phyloP scores from a whole-genome alignment of 2,797 vertebrate species.

The Benthosema pterotum region DNA sequence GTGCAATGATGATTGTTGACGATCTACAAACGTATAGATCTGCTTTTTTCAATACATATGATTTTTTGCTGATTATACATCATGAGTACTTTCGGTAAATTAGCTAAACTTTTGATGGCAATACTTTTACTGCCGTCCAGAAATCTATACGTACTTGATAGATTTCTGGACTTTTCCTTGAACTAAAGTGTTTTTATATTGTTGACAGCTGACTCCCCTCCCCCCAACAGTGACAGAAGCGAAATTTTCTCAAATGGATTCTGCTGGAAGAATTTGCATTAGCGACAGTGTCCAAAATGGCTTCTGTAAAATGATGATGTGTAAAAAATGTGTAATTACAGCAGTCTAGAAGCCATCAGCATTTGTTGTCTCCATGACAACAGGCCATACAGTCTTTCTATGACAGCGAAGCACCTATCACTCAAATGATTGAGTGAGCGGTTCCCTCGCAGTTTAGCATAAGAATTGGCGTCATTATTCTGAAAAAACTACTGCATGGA shows the following conservation, averaged over 20 bases:
- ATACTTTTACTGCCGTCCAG: too few relatives aligned
- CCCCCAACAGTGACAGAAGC: too few relatives aligned
- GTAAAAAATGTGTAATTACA: conserved; percentile 38
- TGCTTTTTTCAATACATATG: too few relatives aligned
- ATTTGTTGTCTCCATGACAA: conserved; percentile 41
- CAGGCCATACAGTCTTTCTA: conserved; percentile 25
- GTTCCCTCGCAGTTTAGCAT: neutral
- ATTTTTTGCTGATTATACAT: too few relatives aligned
- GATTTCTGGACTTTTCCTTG: too few relatives aligned
- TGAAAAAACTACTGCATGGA: neutral
- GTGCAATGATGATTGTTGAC: too few relatives aligned
- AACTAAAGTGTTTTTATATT: too few relatives aligned
- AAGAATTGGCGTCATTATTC: neutral
- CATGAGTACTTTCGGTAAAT: too few relatives aligned
- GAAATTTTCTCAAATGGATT: too few relatives aligned
- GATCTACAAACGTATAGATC: neutral
- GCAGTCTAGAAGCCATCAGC: conserved; percentile 24
- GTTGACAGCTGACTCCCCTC: too few relatives aligned
- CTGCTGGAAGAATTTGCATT: neutral
- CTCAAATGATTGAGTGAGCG: conserved; percentile 10
- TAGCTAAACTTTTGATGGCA: too few relatives aligned
- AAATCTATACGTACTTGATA: too few relatives aligned
- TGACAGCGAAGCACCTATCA: conserved; percentile 35
- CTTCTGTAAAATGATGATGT: conserved; percentile 19
- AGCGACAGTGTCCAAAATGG: conserved; percentile 14